phyloP scores from a whole-genome alignment of 1,140 invertebrate species.

The Listronotus oregonensis region DNA sequence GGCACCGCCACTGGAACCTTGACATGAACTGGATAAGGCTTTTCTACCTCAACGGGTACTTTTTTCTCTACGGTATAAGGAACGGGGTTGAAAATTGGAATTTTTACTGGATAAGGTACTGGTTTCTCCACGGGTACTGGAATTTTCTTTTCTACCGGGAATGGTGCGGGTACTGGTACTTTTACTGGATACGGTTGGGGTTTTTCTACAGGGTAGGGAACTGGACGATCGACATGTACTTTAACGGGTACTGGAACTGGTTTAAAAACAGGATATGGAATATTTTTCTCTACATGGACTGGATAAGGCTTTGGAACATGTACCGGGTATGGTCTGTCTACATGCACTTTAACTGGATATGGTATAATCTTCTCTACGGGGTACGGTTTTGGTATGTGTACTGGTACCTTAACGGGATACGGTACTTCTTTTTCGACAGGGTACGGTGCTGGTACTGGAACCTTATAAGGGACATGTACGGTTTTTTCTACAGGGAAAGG shows the following conservation, averaged over 20 bases:
- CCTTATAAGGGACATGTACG: slow-evolving; percentile 67
- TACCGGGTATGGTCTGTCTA: slow-evolving; percentile 65
- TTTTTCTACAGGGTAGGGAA: slow-evolving; percentile 67
- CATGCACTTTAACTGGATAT: slow-evolving; percentile 66
- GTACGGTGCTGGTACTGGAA: slow-evolving; percentile 66
- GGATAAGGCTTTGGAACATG: slow-evolving; percentile 55
- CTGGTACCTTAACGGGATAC: slow-evolving; percentile 65
- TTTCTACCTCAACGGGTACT: slow-evolving; percentile 64
- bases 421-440: slow-evolving; percentile 68
- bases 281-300: slow-evolving; percentile 55
- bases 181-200: slow-evolving; percentile 66
- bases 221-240: slow-evolving; percentile 62
- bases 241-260: slow-evolving; percentile 61
- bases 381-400: slow-evolving; percentile 65
- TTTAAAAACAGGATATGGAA: slow-evolving; percentile 58
- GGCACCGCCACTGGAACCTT: slow-evolving; percentile 68
- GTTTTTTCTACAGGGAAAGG: slow-evolving; percentile 72
- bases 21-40: slow-evolving; percentile 65
- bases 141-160: slow-evolving; percentile 62
- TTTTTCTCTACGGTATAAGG: slow-evolving; percentile 70
- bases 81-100: slow-evolving; percentile 66
- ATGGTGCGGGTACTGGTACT: slow-evolving; percentile 62
- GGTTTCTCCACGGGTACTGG: slow-evolving; percentile 68
- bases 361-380: slow-evolving; percentile 64
- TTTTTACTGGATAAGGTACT: slow-evolving; percentile 67